Percentiles rank a stretch among this genome's conserved stretches.
These are phyloP conservation scores for Pammene aurita DNA, from an alignment of 2,888 invertebrate species.

Conservation along the genomic window DNA sequence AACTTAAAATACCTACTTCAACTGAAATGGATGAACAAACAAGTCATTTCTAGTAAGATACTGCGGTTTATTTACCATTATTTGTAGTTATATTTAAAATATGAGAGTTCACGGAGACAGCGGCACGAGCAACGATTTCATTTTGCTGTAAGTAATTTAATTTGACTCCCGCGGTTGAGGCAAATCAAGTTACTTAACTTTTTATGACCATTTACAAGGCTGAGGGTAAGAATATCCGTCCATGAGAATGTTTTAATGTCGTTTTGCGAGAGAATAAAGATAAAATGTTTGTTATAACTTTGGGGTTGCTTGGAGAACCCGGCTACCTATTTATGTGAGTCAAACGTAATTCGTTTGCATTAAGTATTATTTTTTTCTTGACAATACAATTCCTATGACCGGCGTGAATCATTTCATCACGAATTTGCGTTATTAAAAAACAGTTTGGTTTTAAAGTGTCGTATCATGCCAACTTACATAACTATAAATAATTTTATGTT, in stretches of 20 bases:
- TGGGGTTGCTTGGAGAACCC: neutral
- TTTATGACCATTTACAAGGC: conserved; percentile 32
- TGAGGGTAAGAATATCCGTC: conserved; percentile 26
- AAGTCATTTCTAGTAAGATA: neutral
- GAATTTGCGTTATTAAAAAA: too few species aligned
- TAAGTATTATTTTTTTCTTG: neutral
- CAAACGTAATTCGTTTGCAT: neutral
- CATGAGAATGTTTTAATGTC: conserved; percentile 20
- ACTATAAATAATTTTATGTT: too few species aligned
- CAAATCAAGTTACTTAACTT: conserved; percentile 39
- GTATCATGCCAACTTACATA: too few species aligned
- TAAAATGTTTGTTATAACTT: conserved; percentile 18
- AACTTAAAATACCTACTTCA: neutral
- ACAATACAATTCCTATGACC: too few species aligned
- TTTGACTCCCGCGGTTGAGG: conserved; percentile 33
- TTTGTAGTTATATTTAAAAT: conserved; percentile 18
- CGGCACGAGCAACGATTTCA: conserved; percentile 12
- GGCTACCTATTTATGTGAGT: neutral
- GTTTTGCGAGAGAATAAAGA: conserved; percentile 26
- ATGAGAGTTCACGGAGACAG: conserved; percentile 11
- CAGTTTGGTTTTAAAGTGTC: too few species aligned
- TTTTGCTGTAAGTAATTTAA: conserved; percentile 39
- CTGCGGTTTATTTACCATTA: conserved; percentile 11
- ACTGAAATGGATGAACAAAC: neutral
- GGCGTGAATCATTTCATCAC: too few species aligned